Evolutionary conservation across 2,888 invertebrate genomes (phyloP).

Genomic region (Drosophila setosimentum): DNA sequence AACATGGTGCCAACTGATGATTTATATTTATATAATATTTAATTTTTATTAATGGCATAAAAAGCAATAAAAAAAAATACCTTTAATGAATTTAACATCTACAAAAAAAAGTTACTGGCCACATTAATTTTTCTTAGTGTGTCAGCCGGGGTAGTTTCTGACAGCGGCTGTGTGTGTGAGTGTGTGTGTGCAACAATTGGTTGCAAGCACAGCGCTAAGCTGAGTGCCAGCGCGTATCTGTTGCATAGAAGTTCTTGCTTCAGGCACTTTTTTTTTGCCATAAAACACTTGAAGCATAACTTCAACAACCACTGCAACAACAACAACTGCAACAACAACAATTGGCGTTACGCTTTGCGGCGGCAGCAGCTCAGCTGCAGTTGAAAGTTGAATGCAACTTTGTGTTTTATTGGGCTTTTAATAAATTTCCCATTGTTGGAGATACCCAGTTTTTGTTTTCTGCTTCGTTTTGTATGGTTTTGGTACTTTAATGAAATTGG

Average conservation of each 20-base stretch:
- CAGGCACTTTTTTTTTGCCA: slow-evolving; percentile 46
- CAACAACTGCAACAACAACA: slow-evolving; percentile 40
- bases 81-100: not conserved
- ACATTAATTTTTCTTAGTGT: not conserved
- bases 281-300: slow-evolving; percentile 77
- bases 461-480: slow-evolving; percentile 22
- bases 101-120: not conserved
- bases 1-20: not conserved
- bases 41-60: not conserved
- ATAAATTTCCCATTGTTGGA: slow-evolving; percentile 65
- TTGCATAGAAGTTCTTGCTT: slow-evolving; percentile 51
- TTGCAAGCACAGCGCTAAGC: slow-evolving; percentile 48
- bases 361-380: slow-evolving; percentile 43
- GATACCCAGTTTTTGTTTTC: slow-evolving; percentile 28
- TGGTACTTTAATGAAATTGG: slow-evolving; percentile 53
- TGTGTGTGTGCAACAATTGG: slow-evolving; percentile 72
- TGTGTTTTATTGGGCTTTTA: slow-evolving; percentile 17
- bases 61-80: not conserved
- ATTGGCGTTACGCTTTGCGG: slow-evolving; percentile 63
- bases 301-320: slow-evolving; percentile 47
- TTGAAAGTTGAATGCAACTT: slow-evolving; percentile 65
- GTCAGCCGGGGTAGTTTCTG: slow-evolving; percentile 11
- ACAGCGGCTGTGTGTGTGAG: slow-evolving; percentile 16
- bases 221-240: slow-evolving; percentile 41
- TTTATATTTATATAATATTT: not conserved